Percentiles rank a stretch among this genome's conserved stretches.
Conservation (phyloP, 2,113 vertebrate genomes). For the Caloenas nicobarica region DNA sequence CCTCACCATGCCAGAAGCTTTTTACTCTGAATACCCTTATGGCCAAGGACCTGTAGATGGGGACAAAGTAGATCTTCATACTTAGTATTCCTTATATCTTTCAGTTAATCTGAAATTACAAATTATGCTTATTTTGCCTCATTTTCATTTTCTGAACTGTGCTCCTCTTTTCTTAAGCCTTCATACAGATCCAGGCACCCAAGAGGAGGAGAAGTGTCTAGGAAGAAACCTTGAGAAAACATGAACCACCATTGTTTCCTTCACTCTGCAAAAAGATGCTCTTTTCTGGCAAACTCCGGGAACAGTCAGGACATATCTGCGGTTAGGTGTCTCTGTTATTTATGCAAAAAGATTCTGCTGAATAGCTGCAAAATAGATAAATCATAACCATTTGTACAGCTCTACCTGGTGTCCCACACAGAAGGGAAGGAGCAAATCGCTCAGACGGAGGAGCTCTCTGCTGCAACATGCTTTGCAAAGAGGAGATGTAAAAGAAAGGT, state of each 20-base stretch:
- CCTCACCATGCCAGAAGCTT: neutral
- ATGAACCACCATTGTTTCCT: rapidly evolving
- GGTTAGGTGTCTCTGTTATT: neutral
- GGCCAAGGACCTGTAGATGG: neutral
- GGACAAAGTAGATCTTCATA: neutral
- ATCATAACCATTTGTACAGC: neutral
- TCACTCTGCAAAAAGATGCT: neutral
- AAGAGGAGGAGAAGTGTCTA: neutral
- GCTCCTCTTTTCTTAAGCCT: neutral
- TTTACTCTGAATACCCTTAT: neutral
- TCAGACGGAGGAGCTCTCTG: neutral
- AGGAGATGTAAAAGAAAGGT: neutral
- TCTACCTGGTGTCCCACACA: neutral
- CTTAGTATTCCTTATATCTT: neutral
- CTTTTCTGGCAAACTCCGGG: neutral
- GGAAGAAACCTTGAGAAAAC: neutral
- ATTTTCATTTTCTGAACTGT: neutral
- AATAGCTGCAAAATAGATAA: neutral
- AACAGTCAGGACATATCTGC: neutral
- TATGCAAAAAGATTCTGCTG: neutral
- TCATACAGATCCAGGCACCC: neutral
- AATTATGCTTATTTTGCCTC: neutral
- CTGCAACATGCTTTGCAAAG: neutral
- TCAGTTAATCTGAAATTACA: neutral
- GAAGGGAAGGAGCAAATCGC: neutral